phyloP scores from a whole-genome alignment of 30 jellyfish, hydroid and myxozoan genomes.

The Pseudorhiza aurosa region DNA sequence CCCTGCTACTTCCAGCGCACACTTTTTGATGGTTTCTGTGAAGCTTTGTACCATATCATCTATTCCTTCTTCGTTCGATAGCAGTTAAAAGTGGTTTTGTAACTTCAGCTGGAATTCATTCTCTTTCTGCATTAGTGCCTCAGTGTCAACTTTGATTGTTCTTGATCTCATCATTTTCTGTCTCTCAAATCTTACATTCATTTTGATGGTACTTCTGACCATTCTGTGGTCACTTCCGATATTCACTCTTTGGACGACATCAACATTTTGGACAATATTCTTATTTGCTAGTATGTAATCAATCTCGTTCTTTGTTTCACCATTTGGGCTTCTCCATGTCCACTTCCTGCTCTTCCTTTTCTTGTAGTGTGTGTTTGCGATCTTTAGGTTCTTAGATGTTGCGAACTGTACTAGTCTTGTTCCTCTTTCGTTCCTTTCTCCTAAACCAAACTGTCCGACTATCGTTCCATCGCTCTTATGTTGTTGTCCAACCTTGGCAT shows the following conservation, averaged over 20 bases:
- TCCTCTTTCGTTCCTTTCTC: conserved; percentile 64
- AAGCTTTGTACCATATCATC: conserved; percentile 37
- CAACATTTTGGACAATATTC: neutral
- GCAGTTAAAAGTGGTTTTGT: conserved; percentile 36
- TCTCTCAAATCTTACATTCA: conserved; percentile 34
- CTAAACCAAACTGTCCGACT: conserved; percentile 49
- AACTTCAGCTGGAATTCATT: conserved; percentile 52
- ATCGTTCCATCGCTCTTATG: conserved; percentile 44
- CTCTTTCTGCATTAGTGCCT: conserved; percentile 24
- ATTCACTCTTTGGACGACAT: conserved; percentile 38
- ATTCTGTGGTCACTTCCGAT: conserved; percentile 57
- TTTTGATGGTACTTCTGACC: conserved; percentile 36
- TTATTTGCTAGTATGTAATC: conserved; percentile 40
- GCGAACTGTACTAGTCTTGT: conserved; percentile 47
- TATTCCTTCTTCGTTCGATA: conserved; percentile 7
- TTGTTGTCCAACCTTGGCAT: conserved; percentile 63
- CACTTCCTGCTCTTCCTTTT: conserved; percentile 18
- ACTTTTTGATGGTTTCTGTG: conserved; percentile 42
- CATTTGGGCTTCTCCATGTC: too few relatives aligned
- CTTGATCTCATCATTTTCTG: conserved; percentile 32
- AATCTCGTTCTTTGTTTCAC: conserved; percentile 29
- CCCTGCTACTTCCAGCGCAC: conserved; percentile 61
- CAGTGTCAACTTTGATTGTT: conserved; percentile 6
- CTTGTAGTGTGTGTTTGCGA: conserved; percentile 33
- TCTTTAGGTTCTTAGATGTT: conserved; percentile 18